phyloP scores from a whole-genome alignment of 2,113 vertebrate species.

The Tricholaema leucomelas region DNA sequence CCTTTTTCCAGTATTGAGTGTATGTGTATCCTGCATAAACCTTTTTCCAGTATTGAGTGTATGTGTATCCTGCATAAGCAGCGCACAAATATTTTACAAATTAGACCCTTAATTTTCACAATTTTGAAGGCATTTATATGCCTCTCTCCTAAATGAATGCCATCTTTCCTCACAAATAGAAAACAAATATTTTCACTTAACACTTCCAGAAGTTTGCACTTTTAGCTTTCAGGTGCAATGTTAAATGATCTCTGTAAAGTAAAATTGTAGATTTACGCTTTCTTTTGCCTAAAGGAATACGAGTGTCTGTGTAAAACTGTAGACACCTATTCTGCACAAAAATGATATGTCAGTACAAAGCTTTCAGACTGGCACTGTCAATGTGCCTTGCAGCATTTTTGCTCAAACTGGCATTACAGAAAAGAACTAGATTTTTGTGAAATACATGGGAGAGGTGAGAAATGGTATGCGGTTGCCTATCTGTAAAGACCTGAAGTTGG shows the following conservation, averaged over 20 bases:
- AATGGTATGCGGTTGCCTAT: not conserved
- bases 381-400: conserved; percentile 5
- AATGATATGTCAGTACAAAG: not conserved
- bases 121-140: conserved; percentile 17
- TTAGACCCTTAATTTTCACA: conserved; percentile 41
- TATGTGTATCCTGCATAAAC: not conserved
- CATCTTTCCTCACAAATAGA: conserved; percentile 30
- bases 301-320: not conserved
- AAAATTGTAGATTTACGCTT: not conserved
- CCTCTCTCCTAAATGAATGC: not conserved
- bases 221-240: not conserved
- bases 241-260: not conserved
- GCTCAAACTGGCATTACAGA: not conserved
- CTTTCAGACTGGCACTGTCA: not conserved
- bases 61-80: conserved; percentile 16
- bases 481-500: conserved; percentile 1
- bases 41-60: conserved; percentile 9
- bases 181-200: not conserved
- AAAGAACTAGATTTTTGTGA: not conserved
- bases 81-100: conserved; percentile 39
- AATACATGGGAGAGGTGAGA: not conserved
- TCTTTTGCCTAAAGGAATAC: not conserved
- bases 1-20: conserved; percentile 12
- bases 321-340: conserved; percentile 3
- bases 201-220: not conserved